phyloP scores from a whole-genome alignment of 2,113 vertebrate genomes.

The Abramis brama region DNA sequence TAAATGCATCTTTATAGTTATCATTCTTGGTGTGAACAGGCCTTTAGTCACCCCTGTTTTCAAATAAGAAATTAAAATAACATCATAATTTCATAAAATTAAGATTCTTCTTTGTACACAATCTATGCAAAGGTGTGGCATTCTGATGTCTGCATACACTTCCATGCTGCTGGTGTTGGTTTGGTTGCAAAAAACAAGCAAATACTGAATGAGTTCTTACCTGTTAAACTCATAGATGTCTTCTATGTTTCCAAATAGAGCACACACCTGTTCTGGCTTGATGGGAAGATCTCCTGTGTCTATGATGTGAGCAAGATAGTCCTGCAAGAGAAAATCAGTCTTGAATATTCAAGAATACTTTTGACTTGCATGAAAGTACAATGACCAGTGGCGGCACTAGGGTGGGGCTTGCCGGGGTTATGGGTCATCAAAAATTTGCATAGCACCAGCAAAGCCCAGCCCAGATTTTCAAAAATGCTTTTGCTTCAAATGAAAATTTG shows the following conservation, averaged over 20 bases:
- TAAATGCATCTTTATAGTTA: not conserved
- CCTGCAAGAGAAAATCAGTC: conserved; percentile 69
- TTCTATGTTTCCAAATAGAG: conserved; percentile 88
- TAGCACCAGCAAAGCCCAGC: too few species aligned
- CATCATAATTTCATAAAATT: not conserved
- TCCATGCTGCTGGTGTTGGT: not conserved
- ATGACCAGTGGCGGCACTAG: too few species aligned
- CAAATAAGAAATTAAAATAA: not conserved
- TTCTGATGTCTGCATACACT: not conserved
- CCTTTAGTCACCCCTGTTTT: not conserved
- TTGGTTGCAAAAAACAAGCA: not conserved
- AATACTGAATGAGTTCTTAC: conserved; percentile 61
- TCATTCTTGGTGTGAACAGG: not conserved
- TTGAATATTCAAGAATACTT: not conserved
- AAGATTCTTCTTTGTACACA: not conserved
- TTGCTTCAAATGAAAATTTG: too few species aligned
- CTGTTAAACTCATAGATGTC: conserved; percentile 88
- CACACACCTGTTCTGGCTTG: conserved; percentile 84
- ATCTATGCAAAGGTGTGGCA: not conserved
- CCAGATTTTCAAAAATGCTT: too few species aligned
- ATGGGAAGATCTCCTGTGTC: conserved; percentile 80
- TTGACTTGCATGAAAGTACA: not conserved
- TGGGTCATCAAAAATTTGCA: too few species aligned
- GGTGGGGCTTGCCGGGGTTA: too few species aligned
- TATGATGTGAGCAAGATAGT: conserved; percentile 92